Evolutionary conservation across 2,113 vertebrate genomes (phyloP), one percentile per base, ranked within the genome.

Genomic region (Elgaria multicarinata): DNA sequence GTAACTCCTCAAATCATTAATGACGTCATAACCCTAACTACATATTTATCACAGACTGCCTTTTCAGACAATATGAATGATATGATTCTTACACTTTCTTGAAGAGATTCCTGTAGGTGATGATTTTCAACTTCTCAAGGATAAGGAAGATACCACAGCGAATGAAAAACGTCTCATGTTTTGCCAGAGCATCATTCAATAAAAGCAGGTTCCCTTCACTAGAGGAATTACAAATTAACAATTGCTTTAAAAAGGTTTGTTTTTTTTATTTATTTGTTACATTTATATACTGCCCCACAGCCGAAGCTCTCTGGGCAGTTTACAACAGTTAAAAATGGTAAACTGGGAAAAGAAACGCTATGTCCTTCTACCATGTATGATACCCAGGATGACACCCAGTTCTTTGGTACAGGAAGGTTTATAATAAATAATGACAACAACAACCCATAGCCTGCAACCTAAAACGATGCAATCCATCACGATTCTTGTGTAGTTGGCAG

Each of bases 121-220:
- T 99, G 92, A 99, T 98, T 95, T 99, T 99, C 72, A 99, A 97
- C 93, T 99, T 99, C 94, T 99, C 99, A 10, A 99, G 97, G 95
- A 99, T 99, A 87, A 99, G 98, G 95, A 99, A 99, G 94, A 99
- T 99, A 18, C 99, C 99, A 1, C 99, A 99, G 93, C 99, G 98
- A 95, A 99, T 99, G 94, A 99, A 99, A 95, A 99, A 99, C 0
- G 98, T 98, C 95, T 99, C 99, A 0, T 99, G 99, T 94, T 98
- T 98, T 64, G 97, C 93, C 91, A 99, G 91, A 3, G 99, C 98
- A 4, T 99, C 99, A 1, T 99, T 99, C 81, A 99, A 95, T 7
- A 99, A 97, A 79, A 99, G 96, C 81, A 99, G 97, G 93, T 99
- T 99, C 67, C 99, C 99, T 93, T 99, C 99, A 14, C 99, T 99